phyloP scores from a whole-genome alignment of 2,113 vertebrate genomes.

The Odocoileus hemionus region DNA sequence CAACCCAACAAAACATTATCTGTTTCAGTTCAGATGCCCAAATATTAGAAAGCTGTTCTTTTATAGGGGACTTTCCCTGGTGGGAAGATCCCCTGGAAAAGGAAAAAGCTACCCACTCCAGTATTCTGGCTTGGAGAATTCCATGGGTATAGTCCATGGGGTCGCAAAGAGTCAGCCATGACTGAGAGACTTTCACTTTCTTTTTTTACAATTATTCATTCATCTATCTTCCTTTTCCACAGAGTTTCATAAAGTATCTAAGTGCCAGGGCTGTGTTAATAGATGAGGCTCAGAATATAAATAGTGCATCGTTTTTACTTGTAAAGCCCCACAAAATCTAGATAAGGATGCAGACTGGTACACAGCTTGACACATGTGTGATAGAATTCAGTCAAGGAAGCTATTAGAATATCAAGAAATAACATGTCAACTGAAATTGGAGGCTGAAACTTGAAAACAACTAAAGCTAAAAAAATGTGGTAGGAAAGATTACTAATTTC shows the following conservation, averaged over 20 bases:
- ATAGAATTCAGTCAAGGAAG: neutral
- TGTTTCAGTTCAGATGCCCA: neutral
- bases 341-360: neutral
- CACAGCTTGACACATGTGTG: neutral
- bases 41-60: neutral
- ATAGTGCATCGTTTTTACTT: neutral
- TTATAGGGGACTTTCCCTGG: neutral
- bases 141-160: neutral
- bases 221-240: neutral
- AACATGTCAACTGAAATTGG: neutral
- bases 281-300: neutral
- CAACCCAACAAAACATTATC: neutral
- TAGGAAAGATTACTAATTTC: neutral
- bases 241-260: neutral
- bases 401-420: neutral
- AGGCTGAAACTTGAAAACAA: neutral
- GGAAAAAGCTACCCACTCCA: neutral
- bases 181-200: neutral
- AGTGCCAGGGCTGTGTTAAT: neutral
- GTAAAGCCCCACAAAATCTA: neutral
- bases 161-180: rapidly evolving
- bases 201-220: neutral
- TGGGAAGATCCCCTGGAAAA: neutral
- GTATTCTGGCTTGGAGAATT: neutral
- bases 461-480: neutral